phyloP scores from a whole-genome alignment of 2,888 invertebrate species.

The Buathra laborator region DNA sequence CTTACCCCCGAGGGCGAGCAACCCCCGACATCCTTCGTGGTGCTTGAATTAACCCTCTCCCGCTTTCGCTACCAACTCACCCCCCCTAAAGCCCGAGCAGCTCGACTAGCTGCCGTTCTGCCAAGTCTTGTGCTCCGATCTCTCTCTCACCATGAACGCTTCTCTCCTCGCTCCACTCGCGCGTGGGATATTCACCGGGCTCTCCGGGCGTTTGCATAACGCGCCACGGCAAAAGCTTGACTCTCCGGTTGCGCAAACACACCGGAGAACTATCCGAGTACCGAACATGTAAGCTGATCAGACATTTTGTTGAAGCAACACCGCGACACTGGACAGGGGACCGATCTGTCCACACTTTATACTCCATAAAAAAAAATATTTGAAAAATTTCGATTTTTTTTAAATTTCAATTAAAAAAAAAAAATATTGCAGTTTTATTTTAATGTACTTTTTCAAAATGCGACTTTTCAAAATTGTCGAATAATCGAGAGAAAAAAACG shows the following conservation, averaged over 20 bases:
- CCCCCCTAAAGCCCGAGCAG: background rate
- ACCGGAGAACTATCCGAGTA: background rate
- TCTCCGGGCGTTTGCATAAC: constrained; percentile 21
- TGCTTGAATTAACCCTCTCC: constrained; percentile 79
- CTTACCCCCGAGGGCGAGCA: constrained; percentile 71
- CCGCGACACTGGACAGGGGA: too few relatives aligned
- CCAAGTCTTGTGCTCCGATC: constrained; percentile 24
- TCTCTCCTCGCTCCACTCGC: background rate
- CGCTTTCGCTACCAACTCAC: constrained; percentile 1
- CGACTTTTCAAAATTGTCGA: too few relatives aligned
- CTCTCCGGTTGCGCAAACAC: background rate
- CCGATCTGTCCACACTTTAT: too few relatives aligned
- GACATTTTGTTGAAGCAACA: background rate
- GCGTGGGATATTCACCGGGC: constrained; percentile 13
- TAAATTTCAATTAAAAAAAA: too few relatives aligned
- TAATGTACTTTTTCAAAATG: too few relatives aligned
- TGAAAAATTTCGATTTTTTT: too few relatives aligned
- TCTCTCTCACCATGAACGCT: background rate
- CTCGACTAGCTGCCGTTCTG: constrained; percentile 25
- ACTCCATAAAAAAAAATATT: too few relatives aligned
- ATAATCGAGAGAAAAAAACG: too few relatives aligned
- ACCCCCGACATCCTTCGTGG: constrained; percentile 44
- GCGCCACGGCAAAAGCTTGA: constrained; percentile 24
- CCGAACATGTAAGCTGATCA: background rate
- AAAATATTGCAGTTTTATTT: too few relatives aligned